A percentile compares a stretch with the other conserved stretches of the same genome.
Evolutionary conservation across 2,888 invertebrate species (phyloP).

Genomic region (Drosophila kambysellisi): DNA sequence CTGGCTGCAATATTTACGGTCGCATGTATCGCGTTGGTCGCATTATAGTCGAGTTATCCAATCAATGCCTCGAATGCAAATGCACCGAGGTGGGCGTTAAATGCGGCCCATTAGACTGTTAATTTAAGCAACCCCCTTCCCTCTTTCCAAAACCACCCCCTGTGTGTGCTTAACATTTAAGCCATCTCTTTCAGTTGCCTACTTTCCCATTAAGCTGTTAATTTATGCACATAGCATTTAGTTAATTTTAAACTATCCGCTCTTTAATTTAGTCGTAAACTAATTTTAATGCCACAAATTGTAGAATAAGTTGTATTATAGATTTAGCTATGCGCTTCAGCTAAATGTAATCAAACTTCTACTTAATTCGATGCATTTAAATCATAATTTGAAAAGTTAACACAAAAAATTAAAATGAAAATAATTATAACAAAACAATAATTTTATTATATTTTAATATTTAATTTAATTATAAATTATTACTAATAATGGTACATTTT

Average conservation of each 20-base stretch:
- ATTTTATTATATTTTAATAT: neutral
- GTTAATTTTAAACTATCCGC: neutral
- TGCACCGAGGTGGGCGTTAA: slow-evolving; percentile 95
- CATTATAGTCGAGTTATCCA: slow-evolving; percentile 93
- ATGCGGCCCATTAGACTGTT: slow-evolving; percentile 89
- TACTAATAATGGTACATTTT: neutral
- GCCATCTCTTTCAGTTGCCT: slow-evolving; percentile 5
- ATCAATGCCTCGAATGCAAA: slow-evolving; percentile 93
- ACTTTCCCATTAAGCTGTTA: slow-evolving; percentile 9
- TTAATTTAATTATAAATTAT: neutral
- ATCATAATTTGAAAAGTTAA: slow-evolving; percentile 5
- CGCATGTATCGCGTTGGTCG: slow-evolving; percentile 94
- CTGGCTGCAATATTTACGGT: slow-evolving; percentile 96
- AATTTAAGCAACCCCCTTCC: slow-evolving; percentile 62
- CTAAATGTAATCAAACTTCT: slow-evolving; percentile 11
- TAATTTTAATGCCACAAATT: slow-evolving; percentile 1
- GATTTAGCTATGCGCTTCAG: slow-evolving; percentile 19
- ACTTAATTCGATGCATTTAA: slow-evolving; percentile 41
- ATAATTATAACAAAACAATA: neutral
- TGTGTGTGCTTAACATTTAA: slow-evolving; percentile 18
- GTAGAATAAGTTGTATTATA: slow-evolving; percentile 71
- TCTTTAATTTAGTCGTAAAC: neutral
- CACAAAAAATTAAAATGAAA: slow-evolving; percentile 1
- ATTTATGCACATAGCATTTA: slow-evolving; percentile 28
- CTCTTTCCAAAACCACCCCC: neutral